Base-by-base conservation (phyloP, 2,888 invertebrate species). In the Carterocephalus palaemon region DNA sequence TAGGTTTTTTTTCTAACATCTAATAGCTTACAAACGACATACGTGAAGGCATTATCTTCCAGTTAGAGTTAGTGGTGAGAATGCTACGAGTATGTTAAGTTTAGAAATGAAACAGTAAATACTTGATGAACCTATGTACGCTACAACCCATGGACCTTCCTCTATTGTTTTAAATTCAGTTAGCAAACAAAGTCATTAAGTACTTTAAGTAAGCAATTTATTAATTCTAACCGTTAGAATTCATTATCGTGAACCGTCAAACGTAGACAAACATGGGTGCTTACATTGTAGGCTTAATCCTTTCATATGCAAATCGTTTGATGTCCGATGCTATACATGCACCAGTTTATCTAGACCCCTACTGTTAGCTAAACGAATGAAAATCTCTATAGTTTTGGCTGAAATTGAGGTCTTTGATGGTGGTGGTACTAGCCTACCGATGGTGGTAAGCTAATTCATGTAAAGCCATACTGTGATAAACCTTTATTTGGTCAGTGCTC, bases 301-400 rank as follows among this genome's bases (percentile, higher is more conserved):
- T 53, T 54, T 56, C 49, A 51, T 49, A 54, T 56, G 53, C 45
- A 53, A 56, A 56, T 56, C 19, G 33, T 32, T 34, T 49, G 43
- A 45, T 48, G 50, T 42, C 38, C 46, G 46, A 47, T 47, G 47
- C 40, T 39, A 33, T 26, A 23, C 16, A 20, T 23, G 12, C 10
- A 41, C 41, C 41, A 41, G 32, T 41, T 33, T 9, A 41, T 19
- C 8, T 1, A 9, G 33, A 33, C 17, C 41, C 10, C 8, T 26
- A 8, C 17, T 24, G 17, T 32, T 17, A 12, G 9, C 7, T 33
- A 12, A 19, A 9, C 33, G 19, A 33, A 41, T 24, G 17, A 13
- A 29, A 41, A 10, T 13, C 8, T 10, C 23, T n/a, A 10, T 6
- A 24, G 23, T 40, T 2, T 31, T 4, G 16, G 16, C 9, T 13